phyloP scores from a whole-genome alignment of 2,888 invertebrate species.

The Lasioglossum villosulum region DNA sequence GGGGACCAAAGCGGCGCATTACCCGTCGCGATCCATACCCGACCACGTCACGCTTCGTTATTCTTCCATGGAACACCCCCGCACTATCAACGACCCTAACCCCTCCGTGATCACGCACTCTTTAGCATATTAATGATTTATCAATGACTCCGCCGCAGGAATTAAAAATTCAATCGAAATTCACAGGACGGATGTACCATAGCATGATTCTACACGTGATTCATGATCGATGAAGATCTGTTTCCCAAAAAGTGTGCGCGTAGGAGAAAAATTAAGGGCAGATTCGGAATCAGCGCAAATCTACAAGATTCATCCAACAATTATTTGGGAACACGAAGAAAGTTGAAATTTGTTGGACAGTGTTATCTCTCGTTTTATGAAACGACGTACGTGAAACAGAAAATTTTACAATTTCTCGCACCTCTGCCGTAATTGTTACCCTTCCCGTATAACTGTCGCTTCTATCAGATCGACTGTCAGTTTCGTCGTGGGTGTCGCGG shows the following conservation, averaged over 20 bases:
- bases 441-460: neutral
- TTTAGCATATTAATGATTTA: neutral
- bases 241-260: too few relatives aligned
- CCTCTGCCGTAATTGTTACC: neutral
- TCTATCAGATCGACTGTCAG: neutral
- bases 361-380: too few relatives aligned
- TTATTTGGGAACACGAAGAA: too few relatives aligned
- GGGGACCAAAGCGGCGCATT: slow-evolving; percentile 23
- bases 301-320: too few relatives aligned
- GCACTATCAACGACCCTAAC: neutral
- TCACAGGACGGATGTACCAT: neutral
- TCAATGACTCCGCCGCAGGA: neutral
- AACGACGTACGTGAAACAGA: too few relatives aligned
- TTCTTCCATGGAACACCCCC: neutral
- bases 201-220: too few relatives aligned
- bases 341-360: too few relatives aligned
- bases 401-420: neutral
- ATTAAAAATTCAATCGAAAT: neutral
- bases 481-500: neutral
- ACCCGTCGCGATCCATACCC: neutral
- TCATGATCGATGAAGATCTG: too few relatives aligned
- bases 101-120: neutral
- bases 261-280: too few relatives aligned
- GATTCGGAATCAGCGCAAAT: too few relatives aligned
- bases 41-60: slow-evolving; percentile 35